phyloP scores from a whole-genome alignment of 2,113 vertebrate species.

The Globicephala melas region DNA sequence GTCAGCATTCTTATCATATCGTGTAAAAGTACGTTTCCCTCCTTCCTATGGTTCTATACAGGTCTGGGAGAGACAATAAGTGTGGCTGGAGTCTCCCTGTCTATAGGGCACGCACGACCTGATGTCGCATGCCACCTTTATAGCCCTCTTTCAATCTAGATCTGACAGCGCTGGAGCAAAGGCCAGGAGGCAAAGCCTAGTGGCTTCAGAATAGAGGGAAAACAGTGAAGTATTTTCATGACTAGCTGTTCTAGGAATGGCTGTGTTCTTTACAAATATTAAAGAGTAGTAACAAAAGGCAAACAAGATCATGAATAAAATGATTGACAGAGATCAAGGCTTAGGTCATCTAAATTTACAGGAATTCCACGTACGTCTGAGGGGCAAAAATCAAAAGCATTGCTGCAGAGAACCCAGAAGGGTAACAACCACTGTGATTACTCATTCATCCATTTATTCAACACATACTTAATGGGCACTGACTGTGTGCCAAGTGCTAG shows the following conservation, averaged over 20 bases:
- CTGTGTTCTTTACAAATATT: slow-evolving; percentile 37
- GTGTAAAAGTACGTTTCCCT: not conserved
- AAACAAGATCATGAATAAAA: slow-evolving; percentile 38
- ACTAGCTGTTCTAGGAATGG: not conserved
- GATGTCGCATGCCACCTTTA: not conserved
- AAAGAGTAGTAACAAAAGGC: not conserved
- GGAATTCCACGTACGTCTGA: not conserved
- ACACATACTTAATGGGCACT: not conserved
- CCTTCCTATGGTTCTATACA: not conserved
- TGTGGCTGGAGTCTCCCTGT: not conserved
- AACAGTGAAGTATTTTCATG: not conserved
- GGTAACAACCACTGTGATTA: not conserved
- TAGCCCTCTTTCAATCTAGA: not conserved
- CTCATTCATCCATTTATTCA: not conserved
- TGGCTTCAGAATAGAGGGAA: not conserved
- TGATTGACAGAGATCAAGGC: not conserved
- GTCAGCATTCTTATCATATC: not conserved
- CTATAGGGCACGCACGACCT: fast-evolving
- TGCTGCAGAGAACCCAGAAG: not conserved
- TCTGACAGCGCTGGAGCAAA: not conserved
- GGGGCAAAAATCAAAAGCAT: not conserved
- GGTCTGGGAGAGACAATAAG: not conserved
- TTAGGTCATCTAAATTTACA: not conserved
- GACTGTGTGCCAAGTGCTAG: not conserved
- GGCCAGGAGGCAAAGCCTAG: not conserved